Percentiles rank a stretch among this genome's conserved stretches.
phyloP scores from a whole-genome alignment of 2,113 vertebrate species.

The Daubentonia madagascariensis region DNA sequence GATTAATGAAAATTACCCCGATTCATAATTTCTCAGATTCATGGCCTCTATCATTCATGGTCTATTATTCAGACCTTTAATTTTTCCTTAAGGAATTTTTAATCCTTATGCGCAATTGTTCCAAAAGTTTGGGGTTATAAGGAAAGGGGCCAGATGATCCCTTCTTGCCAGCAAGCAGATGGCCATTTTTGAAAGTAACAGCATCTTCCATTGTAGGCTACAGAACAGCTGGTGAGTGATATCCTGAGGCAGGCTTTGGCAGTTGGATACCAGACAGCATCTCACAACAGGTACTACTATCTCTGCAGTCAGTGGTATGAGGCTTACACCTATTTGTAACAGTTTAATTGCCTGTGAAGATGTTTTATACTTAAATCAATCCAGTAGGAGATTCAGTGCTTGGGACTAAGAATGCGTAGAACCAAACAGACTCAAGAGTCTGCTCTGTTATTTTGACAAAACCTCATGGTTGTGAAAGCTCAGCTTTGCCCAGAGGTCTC shows the following conservation, averaged over 20 bases:
- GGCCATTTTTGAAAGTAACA: neutral
- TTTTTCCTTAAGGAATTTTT: neutral
- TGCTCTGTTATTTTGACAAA: neutral
- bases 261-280: constrained; percentile 89
- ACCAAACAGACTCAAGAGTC: neutral
- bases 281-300: constrained; percentile 92
- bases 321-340: neutral
- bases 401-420: neutral
- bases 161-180: neutral
- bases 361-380: neutral
- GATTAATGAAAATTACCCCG: neutral
- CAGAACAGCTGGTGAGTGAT: constrained; percentile 95
- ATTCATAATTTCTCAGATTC: neutral
- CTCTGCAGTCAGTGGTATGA: rapidly evolving
- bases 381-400: neutral
- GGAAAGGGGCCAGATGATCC: neutral
- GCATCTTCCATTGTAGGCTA: constrained; percentile 85
- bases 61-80: neutral
- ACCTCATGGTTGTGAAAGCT: neutral
- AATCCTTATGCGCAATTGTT: neutral
- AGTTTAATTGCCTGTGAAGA: neutral
- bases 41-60: neutral
- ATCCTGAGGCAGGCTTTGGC: constrained; percentile 94
- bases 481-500: neutral
- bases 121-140: neutral